Evolutionary conservation across 2,113 vertebrate species (phyloP).

Genomic region (Ia io): DNA sequence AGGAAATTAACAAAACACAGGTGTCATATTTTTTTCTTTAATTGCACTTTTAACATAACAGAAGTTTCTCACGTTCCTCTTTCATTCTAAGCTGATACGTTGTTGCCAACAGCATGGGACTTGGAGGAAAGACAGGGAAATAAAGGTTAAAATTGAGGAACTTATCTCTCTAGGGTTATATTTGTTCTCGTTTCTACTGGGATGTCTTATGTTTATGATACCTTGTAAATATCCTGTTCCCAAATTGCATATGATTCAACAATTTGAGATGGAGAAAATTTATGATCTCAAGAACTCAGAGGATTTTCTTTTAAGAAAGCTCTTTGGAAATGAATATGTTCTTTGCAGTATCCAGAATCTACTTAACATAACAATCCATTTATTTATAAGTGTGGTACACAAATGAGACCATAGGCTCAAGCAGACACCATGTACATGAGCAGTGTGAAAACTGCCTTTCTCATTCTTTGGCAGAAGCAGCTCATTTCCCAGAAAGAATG

Average conservation of each 20-base stretch:
- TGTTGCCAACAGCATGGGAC: neutral
- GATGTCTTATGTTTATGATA: slow-evolving; percentile 22
- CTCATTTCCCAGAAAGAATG: neutral
- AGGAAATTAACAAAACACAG: neutral
- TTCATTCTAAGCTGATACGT: neutral
- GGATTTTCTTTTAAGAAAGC: neutral
- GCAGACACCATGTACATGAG: neutral
- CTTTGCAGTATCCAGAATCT: neutral
- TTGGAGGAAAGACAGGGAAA: neutral
- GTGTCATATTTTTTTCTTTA: slow-evolving; percentile 15
- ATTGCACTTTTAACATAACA: slow-evolving; percentile 8
- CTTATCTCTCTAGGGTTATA: neutral
- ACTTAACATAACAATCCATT: neutral
- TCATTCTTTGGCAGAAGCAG: neutral
- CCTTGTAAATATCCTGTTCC: neutral
- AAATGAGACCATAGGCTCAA: neutral
- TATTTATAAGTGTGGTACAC: neutral
- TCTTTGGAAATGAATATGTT: neutral
- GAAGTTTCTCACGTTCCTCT: neutral
- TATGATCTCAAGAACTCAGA: neutral
- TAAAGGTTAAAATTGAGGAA: neutral
- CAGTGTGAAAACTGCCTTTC: neutral
- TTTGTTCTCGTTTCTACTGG: neutral
- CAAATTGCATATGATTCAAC: neutral
- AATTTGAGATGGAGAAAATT: neutral